Evolutionary conservation across 2,797 vertebrate species (phyloP), one percentile per base, ranked within the genome.

Genomic region (Etheostoma perlongum): DNA sequence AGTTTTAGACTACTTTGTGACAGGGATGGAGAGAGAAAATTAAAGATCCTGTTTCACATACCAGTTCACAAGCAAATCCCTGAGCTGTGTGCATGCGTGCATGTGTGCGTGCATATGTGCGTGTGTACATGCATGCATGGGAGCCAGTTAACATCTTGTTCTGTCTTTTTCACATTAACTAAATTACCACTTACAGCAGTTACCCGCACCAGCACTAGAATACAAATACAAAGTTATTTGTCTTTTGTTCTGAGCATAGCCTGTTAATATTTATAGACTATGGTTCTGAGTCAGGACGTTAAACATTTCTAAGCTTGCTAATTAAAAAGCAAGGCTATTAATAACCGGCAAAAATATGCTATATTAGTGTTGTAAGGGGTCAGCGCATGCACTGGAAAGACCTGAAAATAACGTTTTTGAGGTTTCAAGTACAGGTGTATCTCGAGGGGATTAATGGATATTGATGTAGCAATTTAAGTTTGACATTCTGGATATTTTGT

Each of bases 61-160:
- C 47, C 61, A 74, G 15, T 59, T 55, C 30, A 67, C 66, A 76
- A 74, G 53, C 60, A 72, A 78, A 83, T 79, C 67, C 36, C 58
- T 53, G 23, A 72, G 62, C 9, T 30, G 49, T 65, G 48, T 70
- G 33, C 68, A 62, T 49, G 69, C 33, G 27, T 64, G 18, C 42
- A n/a, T 48, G 42, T 71, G 53, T 61, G 27, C 47, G 52, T 42
- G 46, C 40, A 44, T 27, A 53, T 10, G 51, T 73, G 51, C n/a
- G 51, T 54, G 51, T 21, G 13, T 63, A 15, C n/a, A 47, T 12
- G 9, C 11, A 9, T 44, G 42, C 5, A 1, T 82, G 77, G 77
- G 82, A 89, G 79, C 82, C 52, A 52, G 78, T 83, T 74, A 57
- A 85, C 81, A 88, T 74, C 81, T 79, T 83, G 85, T 85, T 82